Evolutionary conservation across 1,140 invertebrate genomes (phyloP).

Genomic region (Copidosoma floridanum): DNA sequence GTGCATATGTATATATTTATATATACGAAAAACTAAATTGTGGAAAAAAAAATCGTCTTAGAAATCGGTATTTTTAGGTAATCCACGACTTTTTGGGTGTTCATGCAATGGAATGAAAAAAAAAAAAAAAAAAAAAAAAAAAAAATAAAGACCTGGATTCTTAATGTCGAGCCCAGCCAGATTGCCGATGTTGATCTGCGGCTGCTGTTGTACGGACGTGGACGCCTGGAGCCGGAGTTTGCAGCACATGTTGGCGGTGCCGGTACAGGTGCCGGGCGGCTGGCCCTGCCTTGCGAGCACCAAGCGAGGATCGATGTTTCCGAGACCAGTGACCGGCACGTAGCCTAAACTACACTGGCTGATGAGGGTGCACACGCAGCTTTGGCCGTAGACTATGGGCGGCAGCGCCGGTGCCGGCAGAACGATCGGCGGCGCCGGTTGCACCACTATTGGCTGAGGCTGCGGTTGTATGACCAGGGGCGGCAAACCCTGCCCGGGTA

Average conservation of each 20-base stretch:
- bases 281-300: constrained; percentile 23
- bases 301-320: constrained; percentile 32
- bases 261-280: neutral
- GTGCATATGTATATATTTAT: too few species aligned
- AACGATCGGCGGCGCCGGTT: too few species aligned
- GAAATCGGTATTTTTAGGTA: too few species aligned
- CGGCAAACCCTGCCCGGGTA: too few species aligned
- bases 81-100: too few species aligned
- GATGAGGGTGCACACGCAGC: neutral
- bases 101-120: neutral
- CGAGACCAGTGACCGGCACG: constrained; percentile 16
- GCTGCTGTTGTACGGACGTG: neutral
- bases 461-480: too few species aligned
- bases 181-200: neutral
- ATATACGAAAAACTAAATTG: too few species aligned
- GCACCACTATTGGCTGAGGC: neutral
- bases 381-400: neutral
- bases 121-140: neutral
- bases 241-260: neutral
- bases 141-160: constrained; percentile 16
- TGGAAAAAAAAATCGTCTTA: too few species aligned
- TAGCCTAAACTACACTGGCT: neutral
- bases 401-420: neutral
- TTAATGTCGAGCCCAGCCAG: constrained; percentile 10
- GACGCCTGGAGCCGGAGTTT: constrained; percentile 13